phyloP scores from a whole-genome alignment of 2,888 invertebrate species.

The Drosophila tanythrix region DNA sequence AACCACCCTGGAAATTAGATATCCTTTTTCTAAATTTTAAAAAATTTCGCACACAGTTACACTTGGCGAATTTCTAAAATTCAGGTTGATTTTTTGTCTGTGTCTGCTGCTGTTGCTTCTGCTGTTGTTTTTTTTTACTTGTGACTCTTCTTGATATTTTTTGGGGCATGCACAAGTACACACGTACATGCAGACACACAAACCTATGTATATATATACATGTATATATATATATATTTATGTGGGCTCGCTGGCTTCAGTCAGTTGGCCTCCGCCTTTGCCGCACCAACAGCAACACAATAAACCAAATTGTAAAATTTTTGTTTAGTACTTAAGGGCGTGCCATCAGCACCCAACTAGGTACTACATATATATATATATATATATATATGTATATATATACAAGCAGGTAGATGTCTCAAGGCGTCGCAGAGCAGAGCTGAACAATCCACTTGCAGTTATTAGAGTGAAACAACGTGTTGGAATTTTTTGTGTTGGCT shows the following conservation, averaged over 20 bases:
- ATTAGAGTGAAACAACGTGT: constrained; percentile 44
- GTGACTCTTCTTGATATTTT: constrained; percentile 34
- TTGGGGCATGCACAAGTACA: constrained; percentile 49
- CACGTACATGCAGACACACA: constrained; percentile 1
- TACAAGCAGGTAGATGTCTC: constrained; percentile 38
- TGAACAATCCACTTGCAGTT: constrained; percentile 45
- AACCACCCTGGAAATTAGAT: neutral
- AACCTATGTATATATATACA: neutral
- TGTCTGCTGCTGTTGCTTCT: constrained; percentile 2
- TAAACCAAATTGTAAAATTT: constrained; percentile 61
- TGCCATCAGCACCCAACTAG: constrained; percentile 9
- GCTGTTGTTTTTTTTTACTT: constrained; percentile 17
- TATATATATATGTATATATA: constrained; percentile 1
- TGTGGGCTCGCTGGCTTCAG: constrained; percentile 26
- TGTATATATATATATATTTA: neutral
- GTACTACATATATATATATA: neutral
- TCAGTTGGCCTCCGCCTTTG: constrained; percentile 1
- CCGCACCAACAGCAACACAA: constrained; percentile 36
- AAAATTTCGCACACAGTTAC: neutral
- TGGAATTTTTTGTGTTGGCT: constrained; percentile 17
- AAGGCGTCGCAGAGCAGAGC: constrained; percentile 37
- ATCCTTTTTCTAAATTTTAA: neutral
- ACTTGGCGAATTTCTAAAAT: neutral
- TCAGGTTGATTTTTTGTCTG: neutral
- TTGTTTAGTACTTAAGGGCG: constrained; percentile 48